A percentile compares a stretch with the other conserved stretches of the same genome.
Evolutionary conservation across 2,113 vertebrate genomes (phyloP).

Genomic region (Anarrhichthys ocellatus): DNA sequence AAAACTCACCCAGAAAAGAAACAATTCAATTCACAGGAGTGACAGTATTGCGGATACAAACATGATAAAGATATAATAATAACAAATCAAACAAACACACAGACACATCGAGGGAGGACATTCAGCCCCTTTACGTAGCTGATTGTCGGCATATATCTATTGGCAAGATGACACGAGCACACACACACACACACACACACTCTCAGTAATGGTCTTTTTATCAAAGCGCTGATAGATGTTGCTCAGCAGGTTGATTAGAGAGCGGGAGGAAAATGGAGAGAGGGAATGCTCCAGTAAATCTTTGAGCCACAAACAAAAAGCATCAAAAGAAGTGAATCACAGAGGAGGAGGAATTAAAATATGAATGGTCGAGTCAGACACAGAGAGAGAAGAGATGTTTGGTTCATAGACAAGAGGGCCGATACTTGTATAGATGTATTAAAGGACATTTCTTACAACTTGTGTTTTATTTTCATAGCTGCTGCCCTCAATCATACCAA

Average conservation of each 20-base stretch:
- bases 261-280: conserved; percentile 2
- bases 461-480: not conserved
- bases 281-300: conserved; percentile 21
- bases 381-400: not conserved
- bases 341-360: conserved; percentile 47
- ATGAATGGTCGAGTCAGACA: conserved; percentile 46
- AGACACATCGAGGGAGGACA: conserved; percentile 33
- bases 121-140: conserved; percentile 34
- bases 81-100: conserved; percentile 13
- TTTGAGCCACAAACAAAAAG: conserved; percentile 49
- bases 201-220: conserved; percentile 46
- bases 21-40: conserved; percentile 34
- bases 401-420: conserved; percentile 4
- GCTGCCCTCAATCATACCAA: not conserved
- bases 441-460: not conserved
- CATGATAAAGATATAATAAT: conserved; percentile 19
- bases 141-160: conserved; percentile 40
- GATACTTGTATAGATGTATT: not conserved
- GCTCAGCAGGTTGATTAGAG: conserved; percentile 53
- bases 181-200: conserved; percentile 1
- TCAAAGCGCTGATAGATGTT: conserved; percentile 64
- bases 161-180: not conserved
- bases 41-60: not conserved
- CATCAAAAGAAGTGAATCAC: conserved; percentile 31
- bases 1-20: conserved; percentile 28